A percentile compares a stretch with the other conserved stretches of the same genome.
Conservation (phyloP, 2,888 invertebrate species). For the Ischnus inquisitorius region DNA sequence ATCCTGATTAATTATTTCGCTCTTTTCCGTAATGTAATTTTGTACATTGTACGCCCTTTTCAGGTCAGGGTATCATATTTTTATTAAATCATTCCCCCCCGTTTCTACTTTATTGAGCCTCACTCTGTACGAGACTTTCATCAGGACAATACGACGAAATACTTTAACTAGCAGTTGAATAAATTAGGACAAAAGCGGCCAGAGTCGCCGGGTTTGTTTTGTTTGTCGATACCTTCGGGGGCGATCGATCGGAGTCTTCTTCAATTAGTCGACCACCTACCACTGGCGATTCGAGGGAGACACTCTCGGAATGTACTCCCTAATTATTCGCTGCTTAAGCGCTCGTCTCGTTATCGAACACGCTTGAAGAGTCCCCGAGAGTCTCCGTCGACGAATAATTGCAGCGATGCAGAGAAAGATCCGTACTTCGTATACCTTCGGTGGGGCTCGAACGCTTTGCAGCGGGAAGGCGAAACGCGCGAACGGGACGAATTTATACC, state of each 20-base stretch:
- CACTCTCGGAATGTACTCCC: conserved; percentile 18
- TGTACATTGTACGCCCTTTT: no score
- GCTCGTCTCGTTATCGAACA: conserved; percentile 44
- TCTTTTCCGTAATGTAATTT: no score
- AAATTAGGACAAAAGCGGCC: not conserved
- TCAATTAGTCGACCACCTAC: conserved; percentile 42
- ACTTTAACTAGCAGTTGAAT: conserved; percentile 10
- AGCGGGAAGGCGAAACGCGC: not conserved
- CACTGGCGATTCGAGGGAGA: not conserved
- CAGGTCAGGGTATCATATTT: no score
- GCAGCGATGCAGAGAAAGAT: conserved; percentile 25
- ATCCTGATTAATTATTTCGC: no score
- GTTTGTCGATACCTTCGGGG: conserved; percentile 7
- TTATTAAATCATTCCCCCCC: no score
- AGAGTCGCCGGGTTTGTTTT: not conserved
- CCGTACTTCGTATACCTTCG: conserved; percentile 42
- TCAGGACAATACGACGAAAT: not conserved
- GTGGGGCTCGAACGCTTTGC: no score
- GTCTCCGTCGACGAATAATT: not conserved
- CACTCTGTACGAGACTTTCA: no score
- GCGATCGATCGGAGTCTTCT: conserved; percentile 19
- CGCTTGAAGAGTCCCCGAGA: not conserved
- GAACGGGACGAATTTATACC: not conserved
- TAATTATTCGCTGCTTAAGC: conserved; percentile 42
- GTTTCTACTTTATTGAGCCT: no score